phyloP scores from a whole-genome alignment of 2,797 vertebrate species.

The Florisuga fusca region DNA sequence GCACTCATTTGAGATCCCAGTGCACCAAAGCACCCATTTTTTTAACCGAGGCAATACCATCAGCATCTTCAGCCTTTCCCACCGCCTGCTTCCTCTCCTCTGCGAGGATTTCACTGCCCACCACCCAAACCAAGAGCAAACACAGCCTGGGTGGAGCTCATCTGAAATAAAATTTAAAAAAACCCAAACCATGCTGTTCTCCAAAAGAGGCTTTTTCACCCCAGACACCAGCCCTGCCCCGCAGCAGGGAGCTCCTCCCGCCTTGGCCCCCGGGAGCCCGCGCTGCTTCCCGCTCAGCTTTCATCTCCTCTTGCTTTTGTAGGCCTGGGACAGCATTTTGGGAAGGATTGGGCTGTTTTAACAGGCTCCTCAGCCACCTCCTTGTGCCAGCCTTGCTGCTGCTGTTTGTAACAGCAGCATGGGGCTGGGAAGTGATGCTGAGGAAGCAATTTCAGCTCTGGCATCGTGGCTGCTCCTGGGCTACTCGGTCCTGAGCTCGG shows the following conservation, averaged over 20 bases:
- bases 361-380: constrained; percentile 18
- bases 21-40: not conserved
- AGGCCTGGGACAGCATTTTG: constrained; percentile 31
- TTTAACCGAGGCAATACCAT: not conserved
- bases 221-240: not conserved
- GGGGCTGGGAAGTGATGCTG: not conserved
- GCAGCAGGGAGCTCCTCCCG: not conserved
- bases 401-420: constrained; percentile 44
- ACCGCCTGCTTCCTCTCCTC: not conserved
- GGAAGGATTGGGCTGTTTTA: constrained; percentile 17
- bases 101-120: not conserved
- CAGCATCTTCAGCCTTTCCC: not conserved
- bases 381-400: not conserved
- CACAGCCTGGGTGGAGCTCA: not conserved
- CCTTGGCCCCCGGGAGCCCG: not conserved
- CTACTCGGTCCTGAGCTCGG: not conserved
- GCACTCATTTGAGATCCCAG: not conserved
- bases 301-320: constrained; percentile 59
- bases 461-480: accelerated
- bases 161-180: not conserved
- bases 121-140: not conserved
- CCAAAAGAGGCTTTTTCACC: constrained; percentile 28
- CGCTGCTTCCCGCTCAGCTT: not conserved
- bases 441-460: not conserved
- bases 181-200: not conserved